Conservation (phyloP, 2,888 invertebrate genomes). For the Epistrophella euchroma region DNA sequence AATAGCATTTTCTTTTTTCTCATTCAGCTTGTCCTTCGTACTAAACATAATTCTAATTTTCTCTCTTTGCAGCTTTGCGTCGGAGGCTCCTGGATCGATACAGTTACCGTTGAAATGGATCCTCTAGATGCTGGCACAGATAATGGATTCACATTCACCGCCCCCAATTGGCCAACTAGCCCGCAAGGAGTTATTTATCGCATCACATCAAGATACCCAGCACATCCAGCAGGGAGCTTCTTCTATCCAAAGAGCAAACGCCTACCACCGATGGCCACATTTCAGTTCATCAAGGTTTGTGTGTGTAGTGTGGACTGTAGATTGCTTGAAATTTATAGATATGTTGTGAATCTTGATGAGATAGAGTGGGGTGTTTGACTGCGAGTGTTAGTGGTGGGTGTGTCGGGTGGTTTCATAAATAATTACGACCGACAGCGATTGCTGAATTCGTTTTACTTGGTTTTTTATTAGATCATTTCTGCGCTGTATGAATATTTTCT, state of each 20-base stretch:
- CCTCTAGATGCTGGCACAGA: slow-evolving; percentile 97
- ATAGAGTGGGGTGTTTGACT: not conserved
- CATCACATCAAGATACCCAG: slow-evolving; percentile 94
- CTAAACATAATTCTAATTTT: slow-evolving; percentile 50
- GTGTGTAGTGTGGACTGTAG: not conserved
- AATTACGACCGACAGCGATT: slow-evolving; percentile 64
- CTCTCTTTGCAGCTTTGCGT: slow-evolving; percentile 89
- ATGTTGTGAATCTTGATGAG: not conserved
- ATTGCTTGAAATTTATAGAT: slow-evolving; percentile 1
- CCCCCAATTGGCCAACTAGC: slow-evolving; percentile 97
- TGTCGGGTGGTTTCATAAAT: slow-evolving; percentile 64
- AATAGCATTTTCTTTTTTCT: not conserved
- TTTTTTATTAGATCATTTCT: slow-evolving; percentile 65
- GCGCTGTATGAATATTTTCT: slow-evolving; percentile 25
- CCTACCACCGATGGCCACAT: slow-evolving; percentile 94
- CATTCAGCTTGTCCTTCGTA: not conserved
- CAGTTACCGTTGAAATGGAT: slow-evolving; percentile 94
- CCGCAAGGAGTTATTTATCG: slow-evolving; percentile 94
- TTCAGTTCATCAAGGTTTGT: slow-evolving; percentile 94
- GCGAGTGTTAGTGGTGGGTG: slow-evolving; percentile 12
- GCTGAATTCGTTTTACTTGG: slow-evolving; percentile 55
- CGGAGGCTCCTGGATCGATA: slow-evolving; percentile 95
- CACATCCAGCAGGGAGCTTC: slow-evolving; percentile 97
- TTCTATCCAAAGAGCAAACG: slow-evolving; percentile 95
- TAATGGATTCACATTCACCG: slow-evolving; percentile 97